phyloP scores from a whole-genome alignment of 1,140 invertebrate species.

The Drosophila persimilis region DNA sequence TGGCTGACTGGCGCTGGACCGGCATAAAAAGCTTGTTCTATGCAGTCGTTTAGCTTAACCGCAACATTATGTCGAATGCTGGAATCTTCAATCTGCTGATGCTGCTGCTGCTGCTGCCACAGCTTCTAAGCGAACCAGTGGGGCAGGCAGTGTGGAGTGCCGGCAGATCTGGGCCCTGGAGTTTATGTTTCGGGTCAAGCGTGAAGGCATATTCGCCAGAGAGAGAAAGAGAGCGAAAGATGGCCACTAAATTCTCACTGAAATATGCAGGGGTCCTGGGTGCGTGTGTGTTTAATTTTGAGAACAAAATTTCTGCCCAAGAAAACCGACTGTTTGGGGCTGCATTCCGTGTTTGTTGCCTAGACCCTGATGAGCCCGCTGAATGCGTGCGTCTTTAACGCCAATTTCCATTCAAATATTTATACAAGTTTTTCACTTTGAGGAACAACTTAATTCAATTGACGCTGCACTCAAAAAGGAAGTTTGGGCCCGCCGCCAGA shows the following conservation, averaged over 20 bases:
- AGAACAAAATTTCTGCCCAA: not conserved
- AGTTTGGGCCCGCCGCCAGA: conserved; percentile 47
- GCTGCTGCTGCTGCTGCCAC: conserved; percentile 24
- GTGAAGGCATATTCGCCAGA: conserved; percentile 61
- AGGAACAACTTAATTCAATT: conserved; percentile 72
- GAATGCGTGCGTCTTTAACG: conserved; percentile 36
- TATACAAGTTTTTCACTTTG: conserved; percentile 67
- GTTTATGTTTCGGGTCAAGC: conserved; percentile 75
- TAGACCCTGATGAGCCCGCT: conserved; percentile 23
- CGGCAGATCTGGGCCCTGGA: conserved; percentile 32
- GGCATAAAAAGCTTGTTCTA: conserved; percentile 80
- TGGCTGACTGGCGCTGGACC: conserved; percentile 34
- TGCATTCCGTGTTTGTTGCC: conserved; percentile 22
- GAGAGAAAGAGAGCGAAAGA: too few relatives aligned
- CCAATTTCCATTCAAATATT: conserved; percentile 70
- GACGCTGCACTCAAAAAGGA: conserved; percentile 67
- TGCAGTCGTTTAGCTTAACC: conserved; percentile 79
- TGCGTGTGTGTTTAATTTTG: conserved; percentile 58
- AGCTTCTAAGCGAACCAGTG: conserved; percentile 45
- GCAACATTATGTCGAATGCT: conserved; percentile 80
- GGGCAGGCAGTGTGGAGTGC: conserved; percentile 8
- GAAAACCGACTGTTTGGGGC: not conserved
- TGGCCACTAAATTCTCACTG: conserved; percentile 52
- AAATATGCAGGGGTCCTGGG: conserved; percentile 66
- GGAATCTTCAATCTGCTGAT: conserved; percentile 77